A percentile compares a stretch with the other conserved stretches of the same genome.
Evolutionary conservation across 2,888 invertebrate species (phyloP).

Genomic region (Caenorhabditis sp.): DNA sequence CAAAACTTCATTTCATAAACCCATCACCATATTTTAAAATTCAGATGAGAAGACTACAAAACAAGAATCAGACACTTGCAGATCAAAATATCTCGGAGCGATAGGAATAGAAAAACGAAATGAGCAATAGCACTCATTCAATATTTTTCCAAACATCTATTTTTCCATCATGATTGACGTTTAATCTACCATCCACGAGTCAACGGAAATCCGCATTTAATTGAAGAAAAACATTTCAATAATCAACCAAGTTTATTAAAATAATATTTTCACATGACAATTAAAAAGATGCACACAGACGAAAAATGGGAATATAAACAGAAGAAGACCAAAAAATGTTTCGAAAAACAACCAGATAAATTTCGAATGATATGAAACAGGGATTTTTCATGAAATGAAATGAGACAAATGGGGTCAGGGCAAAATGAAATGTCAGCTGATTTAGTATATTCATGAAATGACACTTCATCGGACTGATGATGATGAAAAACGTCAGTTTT

Average conservation of each 20-base stretch:
- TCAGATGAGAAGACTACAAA: no score
- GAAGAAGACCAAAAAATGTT: neutral
- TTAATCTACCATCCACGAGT: no score
- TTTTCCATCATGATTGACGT: no score
- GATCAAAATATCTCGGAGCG: no score
- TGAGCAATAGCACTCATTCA: no score
- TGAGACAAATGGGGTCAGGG: neutral
- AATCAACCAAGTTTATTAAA: slow-evolving; percentile 1
- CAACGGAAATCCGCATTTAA: neutral
- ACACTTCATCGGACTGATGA: neutral
- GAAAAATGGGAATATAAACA: neutral
- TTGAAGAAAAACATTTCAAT: neutral
- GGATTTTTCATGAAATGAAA: slow-evolving; percentile 2
- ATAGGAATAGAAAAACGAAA: no score
- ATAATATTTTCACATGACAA: neutral
- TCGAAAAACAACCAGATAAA: slow-evolving; percentile 31
- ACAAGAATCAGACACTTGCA: no score
- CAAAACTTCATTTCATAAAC: no score
- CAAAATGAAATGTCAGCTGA: neutral
- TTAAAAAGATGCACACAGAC: slow-evolving; percentile 10
- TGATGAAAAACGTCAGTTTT: neutral
- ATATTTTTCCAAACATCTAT: no score
- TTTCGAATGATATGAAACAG: slow-evolving; percentile 39
- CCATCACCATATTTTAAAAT: no score
- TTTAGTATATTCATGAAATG: neutral